Base-by-base conservation (phyloP, 1,140 invertebrate species). In the Aleiodes sp. region DNA sequence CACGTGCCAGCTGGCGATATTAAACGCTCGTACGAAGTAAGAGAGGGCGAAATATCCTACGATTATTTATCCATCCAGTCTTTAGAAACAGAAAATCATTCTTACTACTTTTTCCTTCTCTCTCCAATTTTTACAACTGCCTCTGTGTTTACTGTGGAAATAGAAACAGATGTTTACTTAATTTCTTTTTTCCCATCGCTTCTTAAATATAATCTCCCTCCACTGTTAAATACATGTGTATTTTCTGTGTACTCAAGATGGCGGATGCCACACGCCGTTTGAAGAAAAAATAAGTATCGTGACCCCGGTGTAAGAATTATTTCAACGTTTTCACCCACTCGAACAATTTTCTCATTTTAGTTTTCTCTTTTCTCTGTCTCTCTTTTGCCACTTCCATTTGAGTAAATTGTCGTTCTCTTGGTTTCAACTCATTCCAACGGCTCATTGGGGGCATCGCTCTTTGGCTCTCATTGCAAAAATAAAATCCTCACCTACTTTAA, bases 1-100 rank as follows among this genome's bases (percentile, higher is more conserved):
- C 61, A 70, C 68, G 68, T 70, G 68, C 68, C 68, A 70, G 68
- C 68, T 70, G 68, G 68, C 68, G 68, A 70, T 70, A 70, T 70
- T 70, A 70, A 70, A 68, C 66, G 62, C 33, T 35, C 59, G 41
- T 41, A 46, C 56, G 14, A 61, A 19, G 12, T 31, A 60, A 57
- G 46, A 46, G 63, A 62, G 64, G 66, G 59, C 66, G 26, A 60
- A 67, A 64, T 41, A 43, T 56, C 35, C n/a, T n/a, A 72, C 28
- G 62, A 21, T 43, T 43, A 43, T 43, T 43, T 43, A 37, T 56
- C 60, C 21, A 63, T 24, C 31, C 39, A 26, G 52, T 65, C 21
- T n/a, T n/a, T n/a, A n/a, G n/a, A n/a, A n/a, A n/a, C n/a, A n/a
- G n/a, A n/a, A n/a, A n/a, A n/a, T 43, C 21, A 28, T 56, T 72